Percentiles rank a stretch among this genome's conserved stretches.
These are phyloP conservation scores for Mastomys natalensis DNA, from an alignment of 2,113 vertebrate species.

Conservation along the genomic window DNA sequence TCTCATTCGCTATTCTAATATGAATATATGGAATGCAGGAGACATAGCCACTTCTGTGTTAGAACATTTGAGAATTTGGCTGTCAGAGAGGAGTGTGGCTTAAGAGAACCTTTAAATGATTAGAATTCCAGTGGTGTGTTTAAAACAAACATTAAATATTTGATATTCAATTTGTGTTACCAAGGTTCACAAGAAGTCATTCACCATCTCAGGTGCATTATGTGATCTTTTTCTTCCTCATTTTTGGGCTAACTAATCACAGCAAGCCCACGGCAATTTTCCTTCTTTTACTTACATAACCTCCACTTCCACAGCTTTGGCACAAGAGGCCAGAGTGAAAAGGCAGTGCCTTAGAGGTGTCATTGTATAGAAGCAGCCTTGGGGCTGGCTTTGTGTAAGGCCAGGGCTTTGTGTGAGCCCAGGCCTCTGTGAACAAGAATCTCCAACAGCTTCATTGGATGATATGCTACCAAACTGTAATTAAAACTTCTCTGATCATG, in stretches of 20 bases:
- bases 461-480: not conserved
- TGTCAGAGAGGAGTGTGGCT: constrained; percentile 66
- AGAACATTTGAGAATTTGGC: constrained; percentile 54
- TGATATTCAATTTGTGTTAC: constrained; percentile 60
- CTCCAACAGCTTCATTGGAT: not conserved
- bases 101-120: constrained; percentile 56
- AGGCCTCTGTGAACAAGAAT: not conserved
- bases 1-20: constrained; percentile 70
- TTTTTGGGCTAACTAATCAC: constrained; percentile 64
- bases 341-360: rapidly evolving
- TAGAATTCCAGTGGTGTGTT: constrained; percentile 70
- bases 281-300: not conserved
- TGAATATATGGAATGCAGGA: constrained; percentile 76
- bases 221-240: constrained; percentile 37
- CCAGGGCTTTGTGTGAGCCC: not conserved
- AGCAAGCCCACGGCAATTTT: not conserved
- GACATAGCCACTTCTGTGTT: constrained; percentile 56
- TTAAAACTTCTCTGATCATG: not conserved
- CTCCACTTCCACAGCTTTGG: not conserved
- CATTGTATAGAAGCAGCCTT: not conserved
- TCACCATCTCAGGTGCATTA: constrained; percentile 44
- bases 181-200: constrained; percentile 61
- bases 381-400: too few species aligned
- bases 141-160: constrained; percentile 75
- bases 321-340: rapidly evolving